These are phyloP conservation scores for Eristalis pertinax DNA, from an alignment of 2,888 invertebrate genomes.

Conservation along the genomic window DNA sequence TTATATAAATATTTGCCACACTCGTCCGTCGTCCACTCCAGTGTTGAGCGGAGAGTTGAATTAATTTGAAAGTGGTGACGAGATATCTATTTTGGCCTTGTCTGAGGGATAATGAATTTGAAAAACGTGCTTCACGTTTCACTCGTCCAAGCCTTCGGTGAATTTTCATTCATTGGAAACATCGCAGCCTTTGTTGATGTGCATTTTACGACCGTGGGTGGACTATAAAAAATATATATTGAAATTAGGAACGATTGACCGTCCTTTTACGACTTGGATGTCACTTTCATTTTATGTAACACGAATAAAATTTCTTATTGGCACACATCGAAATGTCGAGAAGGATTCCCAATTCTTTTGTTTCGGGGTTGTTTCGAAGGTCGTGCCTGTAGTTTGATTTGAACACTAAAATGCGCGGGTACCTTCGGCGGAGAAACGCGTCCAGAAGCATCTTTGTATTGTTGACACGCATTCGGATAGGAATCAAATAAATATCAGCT, in stretches of 20 bases:
- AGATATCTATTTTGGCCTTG: not conserved
- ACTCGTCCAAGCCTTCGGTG: not conserved
- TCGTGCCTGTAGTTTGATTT: not conserved
- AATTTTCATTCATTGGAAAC: not conserved
- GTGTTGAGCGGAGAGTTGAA: not conserved
- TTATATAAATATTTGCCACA: not conserved
- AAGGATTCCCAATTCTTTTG: not conserved
- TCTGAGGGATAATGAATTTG: not conserved
- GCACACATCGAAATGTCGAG: not conserved
- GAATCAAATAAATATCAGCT: not conserved
- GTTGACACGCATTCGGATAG: not conserved
- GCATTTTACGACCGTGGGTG: not conserved
- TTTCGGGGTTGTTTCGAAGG: not conserved
- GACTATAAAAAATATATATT: not conserved
- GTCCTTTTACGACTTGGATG: not conserved
- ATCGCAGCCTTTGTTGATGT: not conserved
- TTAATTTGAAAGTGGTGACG: not conserved
- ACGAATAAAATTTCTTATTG: not conserved
- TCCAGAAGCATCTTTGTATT: not conserved
- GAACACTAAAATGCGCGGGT: not conserved
- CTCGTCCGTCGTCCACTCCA: not conserved
- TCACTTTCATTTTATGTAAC: not conserved
- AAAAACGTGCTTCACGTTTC: not conserved
- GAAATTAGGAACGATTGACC: constrained; percentile 1
- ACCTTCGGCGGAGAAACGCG: not conserved